Base-by-base conservation (phyloP, 2,113 vertebrate genomes). In the Petrocephalus microphthalmus region DNA sequence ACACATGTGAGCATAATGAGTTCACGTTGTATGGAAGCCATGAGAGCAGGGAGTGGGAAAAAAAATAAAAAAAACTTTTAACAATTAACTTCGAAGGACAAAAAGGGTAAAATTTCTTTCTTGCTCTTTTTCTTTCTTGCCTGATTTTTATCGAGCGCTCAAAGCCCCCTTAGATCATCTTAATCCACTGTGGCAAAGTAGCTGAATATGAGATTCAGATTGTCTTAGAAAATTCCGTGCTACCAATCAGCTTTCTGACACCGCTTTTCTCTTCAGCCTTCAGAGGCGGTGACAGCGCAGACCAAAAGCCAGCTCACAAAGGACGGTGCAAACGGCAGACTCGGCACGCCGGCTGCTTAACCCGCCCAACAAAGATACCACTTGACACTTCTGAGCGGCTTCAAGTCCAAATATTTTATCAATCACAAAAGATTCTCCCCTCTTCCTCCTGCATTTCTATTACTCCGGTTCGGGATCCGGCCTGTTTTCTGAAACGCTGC, bases 181-280 rank as follows among this genome's bases (percentile, higher is more conserved):
- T 97, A 97, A 97, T 97, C 96, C 97, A 97, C 96, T 96, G 96
- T 97, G 97, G 97, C 97, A 97, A 97, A 97, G 96, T 95, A 97
- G 96, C 96, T 97, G 97, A 97, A 97, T 97, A 97, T 97, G 96
- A 96, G 96, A 97, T 97, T 97, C 96, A 96, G 95, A 97, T 96
- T 96, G 97, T 97, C 96, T 97, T 94, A 95, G 96, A 96, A 96
- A 96, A 97, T 96, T 96, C 96, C 92, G 95, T 95, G 94, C 96
- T 96, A 96, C 96, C 96, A 97, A 96, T 97, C 97, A 97, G 96
- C 96, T 96, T 95, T 95, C 96, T 97, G 97, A 97, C 97, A 97
- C 94, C 90, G 93, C 94, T 96, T 96, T 95, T 96, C 95, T 95
- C 96, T 96, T 97, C 96, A 97, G 96, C 97, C 96, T 97, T 97